phyloP scores from a whole-genome alignment of 37 sponge, comb jelly and placozoan genomes.

The Petrosia ficiformis region DNA sequence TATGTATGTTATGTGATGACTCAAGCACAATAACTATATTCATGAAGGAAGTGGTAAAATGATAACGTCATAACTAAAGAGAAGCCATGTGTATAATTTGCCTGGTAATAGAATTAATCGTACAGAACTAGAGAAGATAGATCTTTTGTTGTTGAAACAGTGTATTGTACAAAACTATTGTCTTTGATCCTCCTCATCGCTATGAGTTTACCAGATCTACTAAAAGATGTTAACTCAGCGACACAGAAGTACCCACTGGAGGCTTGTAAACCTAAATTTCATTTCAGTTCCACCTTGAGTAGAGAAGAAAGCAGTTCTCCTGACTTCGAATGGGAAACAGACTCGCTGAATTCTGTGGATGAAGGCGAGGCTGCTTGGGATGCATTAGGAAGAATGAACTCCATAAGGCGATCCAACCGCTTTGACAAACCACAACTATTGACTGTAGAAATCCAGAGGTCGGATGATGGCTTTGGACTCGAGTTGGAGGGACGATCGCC shows the following conservation, averaged over 20 bases:
- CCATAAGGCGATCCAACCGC: slow-evolving; percentile 35
- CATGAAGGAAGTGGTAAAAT: too few relatives aligned
- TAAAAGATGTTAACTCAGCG: slow-evolving; percentile 14
- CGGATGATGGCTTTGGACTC: slow-evolving; percentile 20
- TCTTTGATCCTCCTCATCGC: too few relatives aligned
- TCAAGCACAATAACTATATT: too few relatives aligned
- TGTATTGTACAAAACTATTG: too few relatives aligned
- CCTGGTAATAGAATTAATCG: too few relatives aligned
- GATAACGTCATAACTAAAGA: too few relatives aligned
- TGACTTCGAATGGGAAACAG: neutral
- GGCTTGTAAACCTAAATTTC: slow-evolving; percentile 1
- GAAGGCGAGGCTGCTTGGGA: slow-evolving; percentile 53
- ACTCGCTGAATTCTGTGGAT: slow-evolving; percentile 8
- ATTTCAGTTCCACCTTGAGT: neutral
- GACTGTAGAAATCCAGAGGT: slow-evolving; percentile 19
- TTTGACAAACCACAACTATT: slow-evolving; percentile 31
- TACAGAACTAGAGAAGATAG: too few relatives aligned
- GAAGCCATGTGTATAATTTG: too few relatives aligned
- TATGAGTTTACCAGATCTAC: slow-evolving; percentile 35
- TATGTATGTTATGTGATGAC: too few relatives aligned
- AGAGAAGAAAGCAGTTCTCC: neutral
- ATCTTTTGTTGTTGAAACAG: too few relatives aligned
- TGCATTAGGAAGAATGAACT: slow-evolving; percentile 45
- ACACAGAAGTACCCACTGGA: slow-evolving; percentile 1
- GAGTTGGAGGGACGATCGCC: slow-evolving; percentile 28